Base-by-base conservation (phyloP, 1,140 invertebrate genomes). In the Caenorhabditis latens region DNA sequence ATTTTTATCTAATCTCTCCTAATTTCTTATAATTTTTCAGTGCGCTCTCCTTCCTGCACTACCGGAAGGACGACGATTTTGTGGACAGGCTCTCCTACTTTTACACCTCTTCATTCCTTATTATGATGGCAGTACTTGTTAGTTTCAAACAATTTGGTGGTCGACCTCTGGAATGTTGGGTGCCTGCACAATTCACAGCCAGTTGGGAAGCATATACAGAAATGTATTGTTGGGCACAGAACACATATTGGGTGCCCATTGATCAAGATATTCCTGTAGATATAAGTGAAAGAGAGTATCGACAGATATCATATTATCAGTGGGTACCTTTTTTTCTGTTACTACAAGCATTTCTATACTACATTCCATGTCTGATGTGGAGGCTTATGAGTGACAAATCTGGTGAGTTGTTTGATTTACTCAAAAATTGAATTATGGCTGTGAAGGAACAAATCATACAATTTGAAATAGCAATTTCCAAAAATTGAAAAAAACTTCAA, bases 31-130 rank as follows among this genome's bases (percentile, higher is more conserved):
- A 48, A 32, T 32, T 32, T 86, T 86, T 92, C 85, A 89, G 89
- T 86, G 90, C 90, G 50, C 88, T 91, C 83, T 89, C 90, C 75
- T 91, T 91, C 84, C 82, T 92, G 48, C 92, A 92, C 65, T 93
- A 90, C 84, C 88, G 92, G 40, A 93, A 94, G 88, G 94, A 94
- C 90, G 94, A 94, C 90, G 94, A 94, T 87, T 92, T 94, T 58
- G 92, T 94, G 42, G 94, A 94, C 90, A 90, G 94, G 75, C 90
- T 94, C 24, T 94, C 93, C 87, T 94, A 94, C 89, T 93, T 93
- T 75, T 94, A 94, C 89, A 94, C 94, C 13, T 93, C 93, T n/a
- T 93, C 93, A 58, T 93, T 94, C 43, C 91, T 94, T 9, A 93
- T 94, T 53, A 93, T 94, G 88, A 94, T 94, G 90, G 94, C 94